Conservation (phyloP, 1,140 invertebrate genomes). For the Psix sp. region DNA sequence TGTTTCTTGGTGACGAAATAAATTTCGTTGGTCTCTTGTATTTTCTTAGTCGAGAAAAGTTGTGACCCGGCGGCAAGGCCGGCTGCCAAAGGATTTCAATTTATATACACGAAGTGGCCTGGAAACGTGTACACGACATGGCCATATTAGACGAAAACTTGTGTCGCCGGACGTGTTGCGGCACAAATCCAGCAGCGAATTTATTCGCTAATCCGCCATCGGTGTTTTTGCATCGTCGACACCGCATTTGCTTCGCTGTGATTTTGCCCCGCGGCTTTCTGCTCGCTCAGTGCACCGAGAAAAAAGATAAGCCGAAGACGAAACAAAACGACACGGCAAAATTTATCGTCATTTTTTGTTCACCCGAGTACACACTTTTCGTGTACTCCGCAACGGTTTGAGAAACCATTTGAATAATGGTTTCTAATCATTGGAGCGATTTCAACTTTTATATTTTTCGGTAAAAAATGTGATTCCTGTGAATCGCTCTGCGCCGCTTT, state of each 20-base stretch:
- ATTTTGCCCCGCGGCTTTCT: conserved; percentile 43
- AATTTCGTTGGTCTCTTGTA: conserved; percentile 32
- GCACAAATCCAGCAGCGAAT: conserved; percentile 26
- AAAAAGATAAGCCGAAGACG: conserved; percentile 47
- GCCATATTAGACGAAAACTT: conserved; percentile 37
- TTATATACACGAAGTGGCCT: conserved; percentile 33
- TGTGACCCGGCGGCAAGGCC: conserved; percentile 24
- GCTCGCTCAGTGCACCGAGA: conserved; percentile 45
- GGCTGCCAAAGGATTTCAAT: conserved; percentile 47
- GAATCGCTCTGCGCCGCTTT: background rate
- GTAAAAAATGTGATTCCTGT: too few relatives aligned
- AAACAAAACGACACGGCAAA: conserved; percentile 36
- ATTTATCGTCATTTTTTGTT: too few relatives aligned
- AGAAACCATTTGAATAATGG: too few relatives aligned
- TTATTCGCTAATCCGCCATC: conserved; percentile 41
- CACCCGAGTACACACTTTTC: too few relatives aligned
- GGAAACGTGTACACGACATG: conserved; percentile 54
- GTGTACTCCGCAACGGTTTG: too few relatives aligned
- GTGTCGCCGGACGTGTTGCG: conserved; percentile 19
- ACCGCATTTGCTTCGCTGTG: conserved; percentile 44
- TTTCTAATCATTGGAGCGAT: too few relatives aligned
- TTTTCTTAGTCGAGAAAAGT: conserved; percentile 38
- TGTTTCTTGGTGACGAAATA: conserved; percentile 46
- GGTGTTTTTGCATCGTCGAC: conserved; percentile 48
- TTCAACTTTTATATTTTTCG: too few relatives aligned